phyloP scores from a whole-genome alignment of 2,888 invertebrate genomes.

The Leucania comma region DNA sequence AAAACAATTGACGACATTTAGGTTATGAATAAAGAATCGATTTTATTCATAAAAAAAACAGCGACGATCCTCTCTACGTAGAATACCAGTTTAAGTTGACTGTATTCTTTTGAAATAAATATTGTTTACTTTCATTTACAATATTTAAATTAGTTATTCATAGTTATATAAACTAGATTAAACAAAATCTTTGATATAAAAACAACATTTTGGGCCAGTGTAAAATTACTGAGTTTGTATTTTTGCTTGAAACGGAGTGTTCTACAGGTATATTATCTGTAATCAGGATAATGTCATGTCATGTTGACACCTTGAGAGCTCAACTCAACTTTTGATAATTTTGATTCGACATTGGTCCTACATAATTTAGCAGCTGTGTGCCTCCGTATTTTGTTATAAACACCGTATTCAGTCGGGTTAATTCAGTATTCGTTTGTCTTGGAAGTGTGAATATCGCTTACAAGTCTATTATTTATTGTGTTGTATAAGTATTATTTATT shows the following conservation, averaged over 20 bases:
- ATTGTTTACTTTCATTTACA: background rate
- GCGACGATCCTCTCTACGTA: constrained; percentile 28
- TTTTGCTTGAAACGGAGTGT: constrained; percentile 27
- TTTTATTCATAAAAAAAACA: constrained; percentile 53
- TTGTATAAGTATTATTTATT: background rate
- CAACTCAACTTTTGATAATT: constrained; percentile 16
- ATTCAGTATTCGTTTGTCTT: constrained; percentile 24
- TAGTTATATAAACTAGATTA: background rate
- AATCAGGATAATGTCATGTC: constrained; percentile 1
- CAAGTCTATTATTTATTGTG: constrained; percentile 3
- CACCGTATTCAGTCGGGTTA: background rate
- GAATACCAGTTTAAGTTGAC: background rate
- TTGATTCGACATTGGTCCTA: too few species aligned
- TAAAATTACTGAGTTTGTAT: background rate
- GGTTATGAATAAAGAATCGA: constrained; percentile 57
- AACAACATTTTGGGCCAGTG: background rate
- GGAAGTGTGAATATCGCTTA: constrained; percentile 17
- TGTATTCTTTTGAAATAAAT: background rate
- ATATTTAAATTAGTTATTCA: fast-evolving
- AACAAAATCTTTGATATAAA: background rate
- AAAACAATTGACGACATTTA: constrained; percentile 55
- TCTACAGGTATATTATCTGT: constrained; percentile 3
- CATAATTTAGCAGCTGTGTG: constrained; percentile 1
- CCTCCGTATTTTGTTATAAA: constrained; percentile 9
- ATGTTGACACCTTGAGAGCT: constrained; percentile 7